Evolutionary conservation across 2,797 vertebrate species (phyloP).

Genomic region (Vespertilio murinus): DNA sequence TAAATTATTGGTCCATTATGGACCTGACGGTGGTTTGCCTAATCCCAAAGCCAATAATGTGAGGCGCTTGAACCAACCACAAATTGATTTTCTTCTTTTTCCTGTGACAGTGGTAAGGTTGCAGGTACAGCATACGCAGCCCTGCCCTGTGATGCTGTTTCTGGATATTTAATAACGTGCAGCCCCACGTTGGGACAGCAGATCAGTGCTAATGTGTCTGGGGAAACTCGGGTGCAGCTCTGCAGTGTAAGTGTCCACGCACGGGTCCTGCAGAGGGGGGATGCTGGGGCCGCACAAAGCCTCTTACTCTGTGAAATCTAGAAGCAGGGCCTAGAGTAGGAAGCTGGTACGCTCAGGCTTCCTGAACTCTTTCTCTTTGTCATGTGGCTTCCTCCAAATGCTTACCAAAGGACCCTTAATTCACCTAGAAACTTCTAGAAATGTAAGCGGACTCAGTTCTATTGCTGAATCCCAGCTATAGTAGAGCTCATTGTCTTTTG

Average conservation of each 20-base stretch:
- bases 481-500: not conserved
- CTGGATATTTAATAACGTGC: not conserved
- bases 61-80: conserved; percentile 4
- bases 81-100: not conserved
- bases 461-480: not conserved
- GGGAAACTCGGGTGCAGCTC: not conserved
- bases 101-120: not conserved
- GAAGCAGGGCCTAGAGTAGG: not conserved
- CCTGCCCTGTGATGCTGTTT: not conserved
- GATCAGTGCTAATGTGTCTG: not conserved
- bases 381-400: not conserved
- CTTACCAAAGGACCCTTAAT: not conserved
- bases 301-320: not conserved
- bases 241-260: not conserved
- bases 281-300: no score
- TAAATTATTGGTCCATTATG: not conserved
- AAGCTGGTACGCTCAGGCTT: not conserved
- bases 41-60: not conserved
- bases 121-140: not conserved
- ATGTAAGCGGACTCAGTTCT: not conserved
- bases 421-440: not conserved
- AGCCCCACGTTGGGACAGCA: not conserved
- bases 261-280: not conserved
- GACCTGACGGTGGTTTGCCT: not conserved
- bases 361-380: not conserved